Percentiles rank a stretch among this genome's conserved stretches.
phyloP scores from a whole-genome alignment of 2,888 invertebrate genomes.

The Rhingia rostrata region DNA sequence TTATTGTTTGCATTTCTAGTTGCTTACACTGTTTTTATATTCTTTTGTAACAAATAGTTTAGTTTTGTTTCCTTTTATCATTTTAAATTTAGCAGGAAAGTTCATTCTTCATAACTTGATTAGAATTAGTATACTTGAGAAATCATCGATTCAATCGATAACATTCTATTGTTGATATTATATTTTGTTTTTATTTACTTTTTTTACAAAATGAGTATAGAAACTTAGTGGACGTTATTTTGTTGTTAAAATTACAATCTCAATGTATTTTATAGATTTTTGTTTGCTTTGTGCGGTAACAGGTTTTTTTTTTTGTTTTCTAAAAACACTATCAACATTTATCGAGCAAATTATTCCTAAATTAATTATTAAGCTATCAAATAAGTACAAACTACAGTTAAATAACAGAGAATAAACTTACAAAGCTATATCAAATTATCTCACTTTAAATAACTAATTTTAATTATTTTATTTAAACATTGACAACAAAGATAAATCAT shows the following conservation, averaged over 20 bases:
- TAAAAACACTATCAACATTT: conserved; percentile 27
- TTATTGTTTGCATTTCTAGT: conserved; percentile 10
- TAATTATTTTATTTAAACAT: conserved; percentile 12
- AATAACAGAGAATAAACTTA: conserved; percentile 46
- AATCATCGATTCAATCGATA: conserved; percentile 57
- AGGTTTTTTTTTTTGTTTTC: conserved; percentile 9
- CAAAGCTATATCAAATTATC: conserved; percentile 45
- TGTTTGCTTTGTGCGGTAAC: conserved; percentile 71
- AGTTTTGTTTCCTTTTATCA: conserved; percentile 29
- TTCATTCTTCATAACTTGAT: conserved; percentile 29
- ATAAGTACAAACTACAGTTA: conserved; percentile 67
- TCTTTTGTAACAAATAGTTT: conserved; percentile 48
- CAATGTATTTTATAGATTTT: conserved; percentile 66
- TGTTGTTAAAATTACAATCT: conserved; percentile 49
- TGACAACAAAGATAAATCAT: conserved; percentile 56
- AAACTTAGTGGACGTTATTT: conserved; percentile 72
- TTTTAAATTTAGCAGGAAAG: conserved; percentile 41
- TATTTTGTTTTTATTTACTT: conserved; percentile 17
- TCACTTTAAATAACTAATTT: conserved; percentile 19
- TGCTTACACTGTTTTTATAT: conserved; percentile 31
- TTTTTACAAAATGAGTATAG: conserved; percentile 66
- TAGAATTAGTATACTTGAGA: conserved; percentile 50
- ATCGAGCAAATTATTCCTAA: background rate
- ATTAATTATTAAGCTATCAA: conserved; percentile 47
- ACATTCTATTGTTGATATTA: conserved; percentile 25